phyloP scores from a whole-genome alignment of 64 coral and sea anemone genomes.

The Montipora efflorescens region DNA sequence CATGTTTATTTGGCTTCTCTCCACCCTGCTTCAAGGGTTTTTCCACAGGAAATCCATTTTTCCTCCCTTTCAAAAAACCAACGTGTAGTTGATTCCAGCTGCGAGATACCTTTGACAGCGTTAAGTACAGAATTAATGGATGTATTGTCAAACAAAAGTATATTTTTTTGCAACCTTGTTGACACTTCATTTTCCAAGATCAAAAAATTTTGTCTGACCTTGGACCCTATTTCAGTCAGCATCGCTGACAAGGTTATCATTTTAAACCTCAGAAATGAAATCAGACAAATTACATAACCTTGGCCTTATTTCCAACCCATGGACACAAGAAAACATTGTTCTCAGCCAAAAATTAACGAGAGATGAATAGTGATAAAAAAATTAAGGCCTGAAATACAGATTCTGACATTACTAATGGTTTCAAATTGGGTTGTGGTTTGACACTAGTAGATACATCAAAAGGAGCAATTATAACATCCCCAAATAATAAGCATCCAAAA shows the following conservation, averaged over 20 bases:
- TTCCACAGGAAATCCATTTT: no score
- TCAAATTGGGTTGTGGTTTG: no score
- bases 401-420: no score
- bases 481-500: neutral
- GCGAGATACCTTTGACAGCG: no score
- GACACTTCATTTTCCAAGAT: neutral
- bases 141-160: no score
- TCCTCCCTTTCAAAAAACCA: no score
- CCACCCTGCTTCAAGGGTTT: no score
- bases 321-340: neutral
- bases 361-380: neutral
- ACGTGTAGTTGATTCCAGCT: no score
- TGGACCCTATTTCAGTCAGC: neutral
- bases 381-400: neutral
- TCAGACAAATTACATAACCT: neutral
- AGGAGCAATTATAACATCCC: neutral
- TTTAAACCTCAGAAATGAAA: neutral
- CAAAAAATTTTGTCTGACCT: neutral
- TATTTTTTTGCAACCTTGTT: no score
- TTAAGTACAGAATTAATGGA: no score
- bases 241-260: neutral
- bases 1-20: no score
- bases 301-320: neutral
- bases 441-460: neutral
- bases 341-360: neutral